Evolutionary conservation across 2,888 invertebrate genomes (phyloP).

Genomic region (Punctoribates punctum): DNA sequence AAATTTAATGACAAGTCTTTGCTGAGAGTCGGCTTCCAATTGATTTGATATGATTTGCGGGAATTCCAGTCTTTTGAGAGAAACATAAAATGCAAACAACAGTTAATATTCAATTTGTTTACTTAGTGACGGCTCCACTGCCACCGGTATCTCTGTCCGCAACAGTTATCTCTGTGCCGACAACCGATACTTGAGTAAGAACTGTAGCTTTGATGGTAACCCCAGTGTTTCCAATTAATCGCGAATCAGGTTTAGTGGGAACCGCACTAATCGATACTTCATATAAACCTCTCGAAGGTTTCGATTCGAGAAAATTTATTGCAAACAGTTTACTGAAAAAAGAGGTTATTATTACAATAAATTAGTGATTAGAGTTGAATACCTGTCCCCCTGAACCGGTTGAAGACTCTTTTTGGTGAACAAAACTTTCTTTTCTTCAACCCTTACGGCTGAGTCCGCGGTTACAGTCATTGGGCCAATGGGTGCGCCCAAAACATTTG

Average conservation of each 20-base stretch:
- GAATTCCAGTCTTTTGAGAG: conserved; percentile 61
- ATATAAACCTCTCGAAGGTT: conserved; percentile 80
- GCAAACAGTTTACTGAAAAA: conserved; percentile 59
- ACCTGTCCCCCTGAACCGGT: conserved; percentile 49
- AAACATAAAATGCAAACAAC: not conserved
- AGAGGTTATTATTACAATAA: too few relatives aligned
- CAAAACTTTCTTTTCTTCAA: conserved; percentile 70
- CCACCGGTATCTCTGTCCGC: conserved; percentile 80
- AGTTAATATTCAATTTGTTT: not conserved
- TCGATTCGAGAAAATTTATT: conserved; percentile 70
- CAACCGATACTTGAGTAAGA: conserved; percentile 70
- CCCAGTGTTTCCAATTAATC: conserved; percentile 59
- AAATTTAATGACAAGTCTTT: conserved; percentile 79
- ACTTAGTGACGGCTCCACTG: conserved; percentile 64
- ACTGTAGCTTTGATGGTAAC: conserved; percentile 61
- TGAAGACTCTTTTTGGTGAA: conserved; percentile 62
- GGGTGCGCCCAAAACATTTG: conserved; percentile 58
- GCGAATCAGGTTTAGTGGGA: conserved; percentile 61
- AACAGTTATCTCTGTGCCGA: conserved; percentile 76
- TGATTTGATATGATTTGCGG: conserved; percentile 67
- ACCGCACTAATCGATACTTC: conserved; percentile 71
- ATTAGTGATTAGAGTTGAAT: not conserved
- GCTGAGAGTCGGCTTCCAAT: conserved; percentile 81
- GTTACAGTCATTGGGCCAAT: conserved; percentile 64
- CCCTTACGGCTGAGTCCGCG: conserved; percentile 70